phyloP scores from a whole-genome alignment of 2,113 vertebrate genomes.

The Delphinus delphis region DNA sequence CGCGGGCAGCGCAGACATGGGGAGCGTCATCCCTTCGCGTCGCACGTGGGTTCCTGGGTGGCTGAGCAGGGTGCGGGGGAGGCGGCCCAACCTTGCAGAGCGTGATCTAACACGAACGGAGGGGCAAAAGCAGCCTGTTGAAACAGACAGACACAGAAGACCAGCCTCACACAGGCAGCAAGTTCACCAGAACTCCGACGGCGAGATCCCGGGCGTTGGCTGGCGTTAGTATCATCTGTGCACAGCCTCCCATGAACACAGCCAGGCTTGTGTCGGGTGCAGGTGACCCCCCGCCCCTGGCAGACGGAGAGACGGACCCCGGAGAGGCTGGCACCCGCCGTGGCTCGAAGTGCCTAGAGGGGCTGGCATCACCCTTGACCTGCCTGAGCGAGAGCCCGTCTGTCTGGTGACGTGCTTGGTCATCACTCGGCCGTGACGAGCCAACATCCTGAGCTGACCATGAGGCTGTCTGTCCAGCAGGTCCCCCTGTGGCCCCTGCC shows the following conservation, averaged over 20 bases:
- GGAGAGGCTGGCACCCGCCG: not conserved
- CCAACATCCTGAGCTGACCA: not conserved
- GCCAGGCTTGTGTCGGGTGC: fast-evolving
- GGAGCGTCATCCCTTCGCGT: fast-evolving
- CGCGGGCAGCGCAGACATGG: fast-evolving
- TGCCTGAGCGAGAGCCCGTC: fast-evolving
- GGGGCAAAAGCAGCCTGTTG: not conserved
- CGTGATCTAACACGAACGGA: fast-evolving
- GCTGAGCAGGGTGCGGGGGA: fast-evolving
- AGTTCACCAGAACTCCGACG: fast-evolving
- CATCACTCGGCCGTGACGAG: fast-evolving
- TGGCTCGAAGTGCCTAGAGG: not conserved
- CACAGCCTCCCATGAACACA: fast-evolving
- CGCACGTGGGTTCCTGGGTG: too few relatives aligned
- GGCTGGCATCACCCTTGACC: not conserved
- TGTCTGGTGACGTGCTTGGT: fast-evolving
- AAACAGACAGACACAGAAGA: not conserved
- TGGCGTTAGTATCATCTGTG: fast-evolving
- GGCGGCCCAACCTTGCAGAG: not conserved
- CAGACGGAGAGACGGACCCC: not conserved
- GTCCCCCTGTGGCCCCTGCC: not conserved
- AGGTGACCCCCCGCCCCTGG: fast-evolving
- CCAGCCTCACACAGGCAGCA: not conserved
- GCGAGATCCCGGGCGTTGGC: fast-evolving
- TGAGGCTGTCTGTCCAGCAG: fast-evolving